These are phyloP conservation scores for Ceyx margarethae DNA, from an alignment of 2,113 vertebrate genomes.

Conservation along the genomic window DNA sequence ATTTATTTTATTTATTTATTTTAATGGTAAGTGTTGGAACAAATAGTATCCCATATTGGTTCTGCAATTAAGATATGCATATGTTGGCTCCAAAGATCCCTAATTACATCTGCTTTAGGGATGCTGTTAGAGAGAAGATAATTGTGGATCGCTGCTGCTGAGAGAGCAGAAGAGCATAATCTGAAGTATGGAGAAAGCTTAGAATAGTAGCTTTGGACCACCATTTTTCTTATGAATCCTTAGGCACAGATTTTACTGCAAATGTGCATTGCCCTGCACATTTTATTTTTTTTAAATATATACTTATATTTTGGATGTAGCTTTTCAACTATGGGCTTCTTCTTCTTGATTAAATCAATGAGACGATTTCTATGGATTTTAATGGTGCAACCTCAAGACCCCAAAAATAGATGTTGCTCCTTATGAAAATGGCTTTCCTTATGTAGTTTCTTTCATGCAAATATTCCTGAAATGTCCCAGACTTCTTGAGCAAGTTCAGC, in stretches of 20 bases:
- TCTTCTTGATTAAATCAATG: neutral
- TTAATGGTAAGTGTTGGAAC: constrained; percentile 65
- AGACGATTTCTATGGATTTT: neutral
- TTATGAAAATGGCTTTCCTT: neutral
- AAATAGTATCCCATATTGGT: constrained; percentile 76
- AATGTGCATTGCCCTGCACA: neutral
- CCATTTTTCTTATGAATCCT: constrained; percentile 19
- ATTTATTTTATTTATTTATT: neutral
- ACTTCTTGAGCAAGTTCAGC: neutral
- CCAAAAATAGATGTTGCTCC: neutral
- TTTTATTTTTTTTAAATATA: neutral
- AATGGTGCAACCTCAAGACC: neutral
- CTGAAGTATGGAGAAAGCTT: constrained; percentile 27
- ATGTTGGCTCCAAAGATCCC: constrained; percentile 69
- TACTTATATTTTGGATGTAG: neutral
- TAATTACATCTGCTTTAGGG: constrained; percentile 73
- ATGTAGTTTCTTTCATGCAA: neutral
- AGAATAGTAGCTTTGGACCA: constrained; percentile 39
- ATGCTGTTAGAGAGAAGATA: constrained; percentile 63
- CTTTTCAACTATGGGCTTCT: neutral
- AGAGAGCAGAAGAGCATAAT: constrained; percentile 61
- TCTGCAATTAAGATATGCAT: constrained; percentile 78
- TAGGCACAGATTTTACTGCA: constrained; percentile 38
- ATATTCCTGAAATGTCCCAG: neutral
- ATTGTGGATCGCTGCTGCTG: constrained; percentile 66